Evolutionary conservation across 2,113 vertebrate genomes (phyloP).

Genomic region (Andinoacara biseriatus): DNA sequence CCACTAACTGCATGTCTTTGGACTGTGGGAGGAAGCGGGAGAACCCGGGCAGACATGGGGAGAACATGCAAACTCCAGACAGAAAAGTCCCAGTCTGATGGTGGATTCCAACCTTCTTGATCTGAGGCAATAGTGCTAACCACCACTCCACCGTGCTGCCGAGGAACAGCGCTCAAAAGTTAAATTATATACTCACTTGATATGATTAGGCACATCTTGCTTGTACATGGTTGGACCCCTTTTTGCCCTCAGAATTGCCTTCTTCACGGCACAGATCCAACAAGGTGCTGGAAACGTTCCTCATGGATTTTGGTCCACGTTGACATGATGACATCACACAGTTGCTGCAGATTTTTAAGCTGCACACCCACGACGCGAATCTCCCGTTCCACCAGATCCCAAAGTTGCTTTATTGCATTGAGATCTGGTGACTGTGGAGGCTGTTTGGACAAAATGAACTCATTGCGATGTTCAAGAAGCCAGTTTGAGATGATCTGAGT

Average conservation of each 20-base stretch:
- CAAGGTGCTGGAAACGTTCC: background rate
- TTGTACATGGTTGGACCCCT: rapidly evolving
- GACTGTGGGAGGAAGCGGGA: too few species aligned
- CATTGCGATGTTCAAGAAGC: background rate
- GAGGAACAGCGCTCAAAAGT: too few species aligned
- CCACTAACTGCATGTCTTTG: too few species aligned
- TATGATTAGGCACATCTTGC: background rate
- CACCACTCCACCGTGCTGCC: too few species aligned
- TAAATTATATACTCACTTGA: too few species aligned
- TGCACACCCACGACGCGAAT: background rate
- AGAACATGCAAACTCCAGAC: too few species aligned
- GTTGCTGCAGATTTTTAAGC: background rate
- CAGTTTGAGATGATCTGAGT: background rate
- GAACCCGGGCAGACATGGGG: too few species aligned
- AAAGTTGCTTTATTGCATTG: background rate
- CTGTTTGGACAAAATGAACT: background rate
- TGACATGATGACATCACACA: background rate
- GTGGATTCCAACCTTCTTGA: too few species aligned
- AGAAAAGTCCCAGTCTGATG: too few species aligned
- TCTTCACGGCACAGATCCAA: background rate
- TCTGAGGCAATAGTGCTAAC: too few species aligned
- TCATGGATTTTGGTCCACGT: background rate
- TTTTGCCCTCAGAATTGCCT: background rate
- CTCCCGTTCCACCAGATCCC: background rate
- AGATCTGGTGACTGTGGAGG: too few species aligned